Conservation (phyloP, 2,888 invertebrate genomes). For the Drepana falcataria region DNA sequence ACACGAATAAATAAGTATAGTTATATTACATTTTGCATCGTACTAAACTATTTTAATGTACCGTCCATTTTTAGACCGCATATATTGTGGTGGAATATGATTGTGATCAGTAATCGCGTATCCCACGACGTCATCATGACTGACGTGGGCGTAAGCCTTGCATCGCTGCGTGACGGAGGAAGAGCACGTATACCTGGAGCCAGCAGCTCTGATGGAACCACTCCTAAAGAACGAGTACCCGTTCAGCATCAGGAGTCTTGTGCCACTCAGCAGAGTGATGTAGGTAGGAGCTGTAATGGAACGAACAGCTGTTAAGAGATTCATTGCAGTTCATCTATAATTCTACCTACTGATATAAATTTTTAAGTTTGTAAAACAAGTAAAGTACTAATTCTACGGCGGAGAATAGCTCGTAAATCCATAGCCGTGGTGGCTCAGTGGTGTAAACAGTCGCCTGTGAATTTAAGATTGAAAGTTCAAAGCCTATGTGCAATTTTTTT, state of each 20-base stretch:
- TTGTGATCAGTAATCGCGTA: conserved; percentile 15
- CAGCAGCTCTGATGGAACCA: conserved; percentile 28
- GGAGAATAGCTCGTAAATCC: too few relatives aligned
- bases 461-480: too few relatives aligned
- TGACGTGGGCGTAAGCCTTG: conserved; percentile 37
- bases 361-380: too few relatives aligned
- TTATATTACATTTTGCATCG: neutral
- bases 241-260: conserved; percentile 30
- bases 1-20: too few relatives aligned
- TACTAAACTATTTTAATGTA: conserved; percentile 11
- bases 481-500: too few relatives aligned
- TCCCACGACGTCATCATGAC: conserved; percentile 19
- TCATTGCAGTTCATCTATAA: conserved; percentile 5
- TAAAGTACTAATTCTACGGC: too few relatives aligned
- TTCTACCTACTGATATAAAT: neutral
- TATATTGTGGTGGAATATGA: conserved; percentile 17
- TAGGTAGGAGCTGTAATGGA: conserved; percentile 21
- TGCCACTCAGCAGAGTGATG: conserved; percentile 23
- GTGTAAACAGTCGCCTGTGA: too few relatives aligned
- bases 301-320: conserved; percentile 1
- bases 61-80: conserved; percentile 10
- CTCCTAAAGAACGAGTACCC: conserved; percentile 38
- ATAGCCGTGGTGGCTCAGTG: too few relatives aligned
- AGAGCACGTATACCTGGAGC: conserved; percentile 44
- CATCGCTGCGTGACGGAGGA: conserved; percentile 27